Base-by-base conservation (phyloP, 30 jellyfish, hydroid and myxozoan species). In the Clytia hemisphaerica region DNA sequence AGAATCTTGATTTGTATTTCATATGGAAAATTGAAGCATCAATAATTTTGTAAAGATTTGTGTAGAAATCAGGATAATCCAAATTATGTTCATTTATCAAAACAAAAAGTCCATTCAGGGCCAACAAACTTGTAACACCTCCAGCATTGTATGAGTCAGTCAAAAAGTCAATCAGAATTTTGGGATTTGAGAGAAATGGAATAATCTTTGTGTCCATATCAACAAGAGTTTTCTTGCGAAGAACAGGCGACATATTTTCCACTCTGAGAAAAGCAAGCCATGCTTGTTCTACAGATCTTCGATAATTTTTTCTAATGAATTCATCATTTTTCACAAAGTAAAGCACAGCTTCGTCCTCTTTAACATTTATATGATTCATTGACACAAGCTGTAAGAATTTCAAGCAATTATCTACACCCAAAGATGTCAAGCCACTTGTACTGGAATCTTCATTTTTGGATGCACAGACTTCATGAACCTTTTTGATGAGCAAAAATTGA, bases 31-130 rank as follows among this genome's bases (percentile, higher is more conserved):
- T 53, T 16, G 32, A 55, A 22, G 83, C 78, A 59, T 83, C 83
- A 29, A 83, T 15, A 48, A 91, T 36, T 48, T 61, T 77, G 76
- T 91, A 91, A 7, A 91, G 84, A 71, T 91, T 91, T 59, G 58
- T 74, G 74, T 83, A 91, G 36, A 91, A 91, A 58, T 82, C 95
- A 12, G 99, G 95, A 72, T 83, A 91, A 38, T 82, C 95, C 16
- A 91, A 60, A 51, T 91, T 91, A 37, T 83, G 67, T 40, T 77
- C 57, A 53, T 75, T 82, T 14, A 91, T 82, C 54, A 91, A 79
- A 1, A 83, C 45, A 54, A 91, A 82, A 21, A 91, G 75, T 15
- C 99, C 94, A 70, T 82, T 91, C 36, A 91, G 71, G 4, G 95
- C 94, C n/a, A 91, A 85, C 46, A 91, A 61, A 18, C 94, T 78